Percentiles rank a stretch among this genome's conserved stretches.
These are phyloP conservation scores for Eubucco bourcierii DNA, from an alignment of 2,113 vertebrate species.

Conservation along the genomic window DNA sequence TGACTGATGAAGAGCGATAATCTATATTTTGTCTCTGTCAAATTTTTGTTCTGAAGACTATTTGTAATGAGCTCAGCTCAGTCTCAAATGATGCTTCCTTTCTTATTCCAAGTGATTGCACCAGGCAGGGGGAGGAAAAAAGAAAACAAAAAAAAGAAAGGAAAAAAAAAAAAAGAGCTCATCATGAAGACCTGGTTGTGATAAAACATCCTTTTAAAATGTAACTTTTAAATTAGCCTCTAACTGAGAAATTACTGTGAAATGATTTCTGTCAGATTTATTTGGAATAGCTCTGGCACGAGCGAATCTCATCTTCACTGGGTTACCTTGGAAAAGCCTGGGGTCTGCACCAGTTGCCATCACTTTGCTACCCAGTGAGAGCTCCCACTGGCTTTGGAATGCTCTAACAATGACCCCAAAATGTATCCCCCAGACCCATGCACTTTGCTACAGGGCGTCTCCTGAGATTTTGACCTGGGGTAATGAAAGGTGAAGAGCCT, in stretches of 20 bases:
- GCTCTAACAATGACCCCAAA: neutral
- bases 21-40: neutral
- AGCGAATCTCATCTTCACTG: neutral
- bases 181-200: neutral
- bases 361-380: neutral
- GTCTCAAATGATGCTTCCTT: neutral
- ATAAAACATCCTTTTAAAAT: neutral
- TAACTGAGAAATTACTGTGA: neutral
- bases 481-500: neutral
- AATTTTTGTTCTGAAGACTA: neutral
- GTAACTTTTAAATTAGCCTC: neutral
- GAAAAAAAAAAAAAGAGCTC: neutral
- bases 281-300: neutral
- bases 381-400: neutral
- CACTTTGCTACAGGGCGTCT: neutral
- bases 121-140: neutral
- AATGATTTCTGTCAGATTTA: neutral
- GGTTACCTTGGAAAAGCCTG: neutral
- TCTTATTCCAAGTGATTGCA: neutral
- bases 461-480: neutral
- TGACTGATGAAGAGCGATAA: conserved; percentile 44
- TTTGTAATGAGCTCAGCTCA: neutral
- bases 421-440: neutral
- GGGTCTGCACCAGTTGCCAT: neutral
- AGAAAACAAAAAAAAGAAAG: too few relatives aligned